These are phyloP conservation scores for Drosophila quinaria DNA, from an alignment of 2,888 invertebrate species.

Conservation along the genomic window DNA sequence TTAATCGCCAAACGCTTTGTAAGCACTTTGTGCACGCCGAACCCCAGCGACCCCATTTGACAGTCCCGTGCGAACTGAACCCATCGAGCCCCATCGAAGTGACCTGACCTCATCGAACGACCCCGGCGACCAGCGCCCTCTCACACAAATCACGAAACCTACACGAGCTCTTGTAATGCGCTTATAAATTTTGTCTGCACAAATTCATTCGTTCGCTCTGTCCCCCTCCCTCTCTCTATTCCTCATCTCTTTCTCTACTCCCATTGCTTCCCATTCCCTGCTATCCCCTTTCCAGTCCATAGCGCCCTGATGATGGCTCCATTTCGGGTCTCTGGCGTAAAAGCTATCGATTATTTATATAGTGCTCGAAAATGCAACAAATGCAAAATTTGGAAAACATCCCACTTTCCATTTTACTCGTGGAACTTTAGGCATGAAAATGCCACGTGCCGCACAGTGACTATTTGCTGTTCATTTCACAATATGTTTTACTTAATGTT, in stretches of 20 bases:
- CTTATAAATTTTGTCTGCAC: conserved; percentile 79
- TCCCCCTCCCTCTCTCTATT: not conserved
- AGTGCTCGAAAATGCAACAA: conserved; percentile 62
- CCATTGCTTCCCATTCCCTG: not conserved
- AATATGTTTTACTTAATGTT: conserved; percentile 12
- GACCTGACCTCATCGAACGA: conserved; percentile 21
- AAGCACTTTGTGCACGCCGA: conserved; percentile 68
- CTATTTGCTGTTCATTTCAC: not conserved
- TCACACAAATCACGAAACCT: conserved; percentile 71
- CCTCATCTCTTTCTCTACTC: not conserved
- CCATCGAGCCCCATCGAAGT: too few relatives aligned
- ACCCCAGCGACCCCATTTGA: conserved; percentile 43
- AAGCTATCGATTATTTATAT: conserved; percentile 77
- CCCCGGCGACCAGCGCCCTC: conserved; percentile 20
- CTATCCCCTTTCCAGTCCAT: conserved; percentile 30
- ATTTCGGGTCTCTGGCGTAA: conserved; percentile 60
- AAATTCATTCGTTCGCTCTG: conserved; percentile 58
- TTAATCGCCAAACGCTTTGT: conserved; percentile 80
- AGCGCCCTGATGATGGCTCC: conserved; percentile 48
- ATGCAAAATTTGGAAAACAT: conserved; percentile 53
- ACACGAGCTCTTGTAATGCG: conserved; percentile 72
- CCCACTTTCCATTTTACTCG: conserved; percentile 40
- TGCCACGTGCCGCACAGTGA: conserved; percentile 40
- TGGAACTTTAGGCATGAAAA: conserved; percentile 10
- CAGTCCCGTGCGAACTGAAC: conserved; percentile 27